These are phyloP conservation scores for Temnothorax unifasciatus DNA, from an alignment of 2,888 invertebrate genomes.

Conservation along the genomic window DNA sequence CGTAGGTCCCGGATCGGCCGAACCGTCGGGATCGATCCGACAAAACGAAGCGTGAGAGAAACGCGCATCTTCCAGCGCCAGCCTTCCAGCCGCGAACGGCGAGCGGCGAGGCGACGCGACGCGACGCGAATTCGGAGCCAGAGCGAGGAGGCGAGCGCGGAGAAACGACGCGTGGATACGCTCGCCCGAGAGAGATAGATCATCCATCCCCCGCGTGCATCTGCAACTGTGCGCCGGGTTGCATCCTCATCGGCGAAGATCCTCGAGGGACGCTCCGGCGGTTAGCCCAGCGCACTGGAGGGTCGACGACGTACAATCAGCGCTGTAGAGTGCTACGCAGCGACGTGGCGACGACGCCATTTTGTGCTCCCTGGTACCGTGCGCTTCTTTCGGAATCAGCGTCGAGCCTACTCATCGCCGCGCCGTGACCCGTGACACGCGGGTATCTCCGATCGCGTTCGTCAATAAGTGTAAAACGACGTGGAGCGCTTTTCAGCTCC, in stretches of 20 bases:
- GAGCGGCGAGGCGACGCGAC: neutral
- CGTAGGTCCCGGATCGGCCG: neutral
- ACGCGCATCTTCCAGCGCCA: too few species aligned
- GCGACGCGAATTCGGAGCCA: constrained; percentile 3
- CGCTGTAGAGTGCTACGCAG: constrained; percentile 76
- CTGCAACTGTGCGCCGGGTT: constrained; percentile 26
- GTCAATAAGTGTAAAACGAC: neutral
- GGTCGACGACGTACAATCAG: constrained; percentile 73
- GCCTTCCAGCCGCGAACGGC: neutral
- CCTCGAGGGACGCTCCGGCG: constrained; percentile 56
- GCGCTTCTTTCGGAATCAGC: constrained; percentile 63
- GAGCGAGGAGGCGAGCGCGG: neutral
- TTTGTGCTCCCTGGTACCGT: constrained; percentile 78
- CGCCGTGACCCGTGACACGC: constrained; percentile 67
- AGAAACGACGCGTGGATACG: constrained; percentile 10
- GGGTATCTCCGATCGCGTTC: constrained; percentile 30
- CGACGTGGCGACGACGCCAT: constrained; percentile 84
- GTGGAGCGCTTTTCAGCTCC: neutral
- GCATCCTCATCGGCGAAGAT: constrained; percentile 43
- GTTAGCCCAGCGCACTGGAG: constrained; percentile 77
- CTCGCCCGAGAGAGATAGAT: constrained; percentile 17
- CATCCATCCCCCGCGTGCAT: constrained; percentile 12
- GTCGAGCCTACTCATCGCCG: constrained; percentile 54
- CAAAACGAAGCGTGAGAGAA: neutral
- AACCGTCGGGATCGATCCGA: constrained; percentile 11